phyloP scores from a whole-genome alignment of 1,140 invertebrate species.

The Drosophila subpulchrella region DNA sequence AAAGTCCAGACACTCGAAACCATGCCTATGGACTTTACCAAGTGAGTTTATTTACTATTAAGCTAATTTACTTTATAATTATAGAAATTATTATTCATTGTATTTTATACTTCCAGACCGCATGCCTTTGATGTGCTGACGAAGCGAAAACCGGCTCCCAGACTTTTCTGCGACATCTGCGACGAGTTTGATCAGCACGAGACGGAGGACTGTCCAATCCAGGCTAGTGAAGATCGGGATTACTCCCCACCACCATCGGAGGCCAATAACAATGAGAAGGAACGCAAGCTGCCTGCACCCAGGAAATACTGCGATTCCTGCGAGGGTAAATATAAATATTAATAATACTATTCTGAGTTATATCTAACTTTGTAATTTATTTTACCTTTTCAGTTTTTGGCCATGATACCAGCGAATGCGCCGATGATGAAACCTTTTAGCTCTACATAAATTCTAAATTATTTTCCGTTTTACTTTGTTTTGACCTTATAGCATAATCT shows the following conservation, averaged over 20 bases:
- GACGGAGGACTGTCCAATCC: constrained; percentile 97
- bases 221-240: constrained; percentile 88
- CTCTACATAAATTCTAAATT: constrained; percentile 27
- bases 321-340: constrained; percentile 89
- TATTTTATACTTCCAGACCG: constrained; percentile 49
- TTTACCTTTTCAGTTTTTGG: constrained; percentile 89
- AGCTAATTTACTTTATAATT: background rate
- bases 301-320: constrained; percentile 96
- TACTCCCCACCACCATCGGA: constrained; percentile 83
- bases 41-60: too few relatives aligned
- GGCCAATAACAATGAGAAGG: constrained; percentile 83
- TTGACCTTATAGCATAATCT: constrained; percentile 11
- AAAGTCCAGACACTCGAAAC: constrained; percentile 92
- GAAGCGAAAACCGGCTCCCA: constrained; percentile 87
- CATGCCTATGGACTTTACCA: constrained; percentile 85
- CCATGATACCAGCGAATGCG: constrained; percentile 91
- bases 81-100: background rate
- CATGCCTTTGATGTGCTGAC: constrained; percentile 67
- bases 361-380: background rate
- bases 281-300: constrained; percentile 85
- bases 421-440: constrained; percentile 93
- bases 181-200: constrained; percentile 98
- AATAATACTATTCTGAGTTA: background rate
- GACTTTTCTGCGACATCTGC: constrained; percentile 98
- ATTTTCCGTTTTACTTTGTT: constrained; percentile 16